Evolutionary conservation across 2,113 vertebrate species (phyloP), one percentile per base, ranked within the genome.

Genomic region (Ceuthmochares aereus): DNA sequence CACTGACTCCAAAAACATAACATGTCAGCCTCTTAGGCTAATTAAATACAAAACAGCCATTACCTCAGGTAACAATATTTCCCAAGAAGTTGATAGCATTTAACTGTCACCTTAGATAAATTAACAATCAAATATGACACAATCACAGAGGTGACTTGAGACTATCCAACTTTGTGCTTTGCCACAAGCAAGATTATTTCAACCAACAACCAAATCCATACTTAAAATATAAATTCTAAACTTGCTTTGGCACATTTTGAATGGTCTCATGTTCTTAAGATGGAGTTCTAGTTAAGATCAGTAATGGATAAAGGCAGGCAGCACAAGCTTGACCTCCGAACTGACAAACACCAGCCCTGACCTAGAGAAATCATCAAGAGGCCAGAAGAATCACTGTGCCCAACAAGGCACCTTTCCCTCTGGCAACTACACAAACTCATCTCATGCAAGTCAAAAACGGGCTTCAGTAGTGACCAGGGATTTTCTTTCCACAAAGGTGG

Each of bases 81-180:
- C 37, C 32, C 36, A 72, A 58, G 75, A 80, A 66, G 55, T 32
- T 83, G 10, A 60, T 37, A 16, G 40, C 10, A 3, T 34, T 42
- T 47, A 63, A 85, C 79, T n/a, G 67, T 37, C 45, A 80, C 36
- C 63, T 88, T 67, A 68, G 40, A 73, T 93, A 64, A 90, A 79
- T 47, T 72, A 78, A 82, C 67, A 27, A 78, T 29, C 25, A 49
- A 68, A 37, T 75, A 56, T 36, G 40, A 79, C 34, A 81, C 9
- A 56, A 75, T 58, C 66, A 69, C 36, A 84, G 56, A 75, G 30
- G 12, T 37, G 34, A 85, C 36, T 66, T 29, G 29, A 81, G 34
- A 51, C n/a, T 63, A 19, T 20, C 42, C 26, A 49, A 67, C 17
- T 78, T 14, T 5, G 15, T 26, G 59, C 45, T 93, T 89, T 85